These are phyloP conservation scores for Halictus rubicundus DNA, from an alignment of 1,140 invertebrate genomes.

Conservation along the genomic window DNA sequence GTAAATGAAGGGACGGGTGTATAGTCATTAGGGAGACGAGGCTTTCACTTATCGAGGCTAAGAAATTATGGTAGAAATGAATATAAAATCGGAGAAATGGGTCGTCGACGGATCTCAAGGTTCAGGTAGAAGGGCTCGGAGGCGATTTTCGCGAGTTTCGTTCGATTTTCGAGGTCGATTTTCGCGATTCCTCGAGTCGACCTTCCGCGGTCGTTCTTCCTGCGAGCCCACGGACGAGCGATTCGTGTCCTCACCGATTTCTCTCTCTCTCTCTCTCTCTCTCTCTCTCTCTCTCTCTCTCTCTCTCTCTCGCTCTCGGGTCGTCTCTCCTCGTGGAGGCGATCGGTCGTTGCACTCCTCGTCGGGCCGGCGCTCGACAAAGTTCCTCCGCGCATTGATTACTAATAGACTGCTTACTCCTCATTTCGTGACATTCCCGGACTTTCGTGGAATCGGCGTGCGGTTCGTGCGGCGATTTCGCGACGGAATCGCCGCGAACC, in stretches of 20 bases:
- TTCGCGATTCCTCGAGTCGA: neutral
- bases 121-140: neutral
- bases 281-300: constrained; percentile 11
- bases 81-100: too few species aligned
- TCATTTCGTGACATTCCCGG: constrained; percentile 61
- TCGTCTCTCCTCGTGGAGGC: constrained; percentile 40
- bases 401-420: constrained; percentile 64
- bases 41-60: too few species aligned
- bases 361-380: constrained; percentile 58
- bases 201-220: constrained; percentile 7
- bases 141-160: neutral
- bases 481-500: neutral
- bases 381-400: constrained; percentile 63
- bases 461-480: constrained; percentile 34
- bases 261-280: constrained; percentile 21
- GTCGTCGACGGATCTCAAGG: too few species aligned
- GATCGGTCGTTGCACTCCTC: constrained; percentile 64
- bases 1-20: too few species aligned
- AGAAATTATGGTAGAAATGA: too few species aligned
- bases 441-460: constrained; percentile 41
- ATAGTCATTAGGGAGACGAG: too few species aligned
- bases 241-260: constrained; percentile 6
- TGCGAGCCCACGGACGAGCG: neutral
- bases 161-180: neutral
- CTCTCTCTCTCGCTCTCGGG: constrained; percentile 2